A percentile compares a stretch with the other conserved stretches of the same genome.
Evolutionary conservation across 1,140 invertebrate genomes (phyloP).

Genomic region (Lepidurus arcticus): DNA sequence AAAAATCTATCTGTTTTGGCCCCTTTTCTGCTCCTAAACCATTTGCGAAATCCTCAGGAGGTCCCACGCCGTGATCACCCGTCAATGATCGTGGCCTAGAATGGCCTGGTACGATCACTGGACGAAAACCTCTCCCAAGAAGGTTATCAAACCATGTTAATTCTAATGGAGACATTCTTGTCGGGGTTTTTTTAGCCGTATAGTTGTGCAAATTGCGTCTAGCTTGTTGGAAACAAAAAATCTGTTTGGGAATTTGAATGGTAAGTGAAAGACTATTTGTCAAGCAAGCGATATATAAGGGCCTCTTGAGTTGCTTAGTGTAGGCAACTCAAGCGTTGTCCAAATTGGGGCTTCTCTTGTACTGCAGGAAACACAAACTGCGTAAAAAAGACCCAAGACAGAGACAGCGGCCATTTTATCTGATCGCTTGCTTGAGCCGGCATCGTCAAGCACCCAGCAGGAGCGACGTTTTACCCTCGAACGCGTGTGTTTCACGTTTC

Average conservation of each 20-base stretch:
- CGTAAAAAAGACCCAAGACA: neutral
- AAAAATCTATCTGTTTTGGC: constrained; percentile 7
- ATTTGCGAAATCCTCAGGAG: constrained; percentile 6
- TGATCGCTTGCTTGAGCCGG: neutral
- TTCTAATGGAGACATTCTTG: no score
- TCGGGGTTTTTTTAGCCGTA: neutral
- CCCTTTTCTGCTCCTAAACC: neutral
- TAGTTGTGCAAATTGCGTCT: neutral
- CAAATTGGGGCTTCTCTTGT: neutral
- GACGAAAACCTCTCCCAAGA: no score
- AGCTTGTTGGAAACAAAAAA: neutral
- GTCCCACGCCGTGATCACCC: neutral
- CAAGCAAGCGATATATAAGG: neutral
- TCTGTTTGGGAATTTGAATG: neutral
- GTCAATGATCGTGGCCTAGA: no score
- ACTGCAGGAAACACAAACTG: neutral
- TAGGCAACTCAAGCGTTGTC: neutral
- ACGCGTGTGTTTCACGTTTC: neutral
- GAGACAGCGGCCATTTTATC: neutral
- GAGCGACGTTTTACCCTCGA: neutral
- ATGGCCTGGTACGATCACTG: no score
- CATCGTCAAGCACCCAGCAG: constrained; percentile 1
- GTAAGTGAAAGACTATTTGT: neutral
- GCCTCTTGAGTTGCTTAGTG: neutral
- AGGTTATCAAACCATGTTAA: no score